Evolutionary conservation across 2,113 vertebrate genomes (phyloP), one percentile per base, ranked within the genome.

Genomic region (Tympanuchus pallidicinctus): DNA sequence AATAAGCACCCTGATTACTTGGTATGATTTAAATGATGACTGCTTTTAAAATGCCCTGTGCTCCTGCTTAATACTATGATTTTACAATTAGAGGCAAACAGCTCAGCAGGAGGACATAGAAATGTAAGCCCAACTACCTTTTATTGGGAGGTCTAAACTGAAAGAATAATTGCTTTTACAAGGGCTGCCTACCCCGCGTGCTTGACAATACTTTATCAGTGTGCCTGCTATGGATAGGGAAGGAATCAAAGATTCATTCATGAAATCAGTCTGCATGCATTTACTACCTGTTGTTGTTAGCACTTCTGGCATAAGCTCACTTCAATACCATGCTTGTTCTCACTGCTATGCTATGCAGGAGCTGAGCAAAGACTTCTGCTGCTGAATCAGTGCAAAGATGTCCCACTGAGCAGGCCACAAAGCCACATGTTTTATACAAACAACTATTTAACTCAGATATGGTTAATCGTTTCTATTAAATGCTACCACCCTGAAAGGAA

Each of bases 21-120:
- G 64, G 34, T 1, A 3, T 59, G 28, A 72, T 84, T 86, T 78
- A 88, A 90, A 74, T 36, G 38, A 82, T 1, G 8, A 40, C 43
- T 57, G 47, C 28, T 94, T 80, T 87, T 61, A 73, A 92, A 72
- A 77, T 10, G 43, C 48, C 45, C 73, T 24, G 52, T 25, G 64
- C 54, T 84, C 63, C 69, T 6, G 1, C 17, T 69, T 81, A 88
- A 71, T 21, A 16, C 48, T 61, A 34, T 18, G 61, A 74, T 71
- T 86, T 28, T 57, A 66, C 61, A 87, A 86, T 72, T 56, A 85
- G 52, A 84, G 52, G 30, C 85, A 60, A 91, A 91, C 92, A 78
- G 78, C 69, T 81, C 85, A 91, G 76, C 61, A 83, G 80, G 69
- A 70, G 11, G 30, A 94, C 83, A 71, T 8, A 27, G 40, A 86